Percentiles rank a stretch among this genome's conserved stretches.
phyloP scores from a whole-genome alignment of 2,113 vertebrate species.

The Drymodes brunneopygia region DNA sequence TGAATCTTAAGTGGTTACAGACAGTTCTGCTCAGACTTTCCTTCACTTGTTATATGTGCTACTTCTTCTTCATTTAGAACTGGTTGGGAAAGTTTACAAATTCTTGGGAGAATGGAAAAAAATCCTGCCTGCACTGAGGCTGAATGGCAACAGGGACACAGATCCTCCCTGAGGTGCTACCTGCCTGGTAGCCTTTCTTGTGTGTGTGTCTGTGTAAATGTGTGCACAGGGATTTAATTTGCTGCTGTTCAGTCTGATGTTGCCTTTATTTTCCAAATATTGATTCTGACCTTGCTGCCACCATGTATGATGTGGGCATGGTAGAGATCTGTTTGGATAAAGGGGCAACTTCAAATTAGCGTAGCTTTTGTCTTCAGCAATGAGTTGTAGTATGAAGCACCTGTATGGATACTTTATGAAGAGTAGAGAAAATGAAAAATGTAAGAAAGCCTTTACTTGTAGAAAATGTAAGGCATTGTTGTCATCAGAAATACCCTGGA shows the following conservation, averaged over 20 bases:
- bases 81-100: not conserved
- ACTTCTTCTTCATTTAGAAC: not conserved
- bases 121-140: not conserved
- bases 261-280: not conserved
- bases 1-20: slow-evolving; percentile 50
- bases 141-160: not conserved
- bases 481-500: not conserved
- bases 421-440: not conserved
- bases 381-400: not conserved
- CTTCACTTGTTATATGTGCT: not conserved
- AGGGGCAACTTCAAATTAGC: not conserved
- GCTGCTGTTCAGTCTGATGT: not conserved
- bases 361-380: not conserved
- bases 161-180: not conserved
- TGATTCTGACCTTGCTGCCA: not conserved
- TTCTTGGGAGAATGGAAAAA: not conserved
- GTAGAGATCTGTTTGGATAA: not conserved
- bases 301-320: not conserved
- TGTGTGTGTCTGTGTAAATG: not conserved
- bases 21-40: slow-evolving; percentile 23
- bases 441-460: not conserved
- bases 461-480: not conserved
- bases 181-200: not conserved
- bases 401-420: not conserved
- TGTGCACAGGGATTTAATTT: not conserved